phyloP scores from a whole-genome alignment of 2,113 vertebrate genomes.

The Spizaetus ornatus region DNA sequence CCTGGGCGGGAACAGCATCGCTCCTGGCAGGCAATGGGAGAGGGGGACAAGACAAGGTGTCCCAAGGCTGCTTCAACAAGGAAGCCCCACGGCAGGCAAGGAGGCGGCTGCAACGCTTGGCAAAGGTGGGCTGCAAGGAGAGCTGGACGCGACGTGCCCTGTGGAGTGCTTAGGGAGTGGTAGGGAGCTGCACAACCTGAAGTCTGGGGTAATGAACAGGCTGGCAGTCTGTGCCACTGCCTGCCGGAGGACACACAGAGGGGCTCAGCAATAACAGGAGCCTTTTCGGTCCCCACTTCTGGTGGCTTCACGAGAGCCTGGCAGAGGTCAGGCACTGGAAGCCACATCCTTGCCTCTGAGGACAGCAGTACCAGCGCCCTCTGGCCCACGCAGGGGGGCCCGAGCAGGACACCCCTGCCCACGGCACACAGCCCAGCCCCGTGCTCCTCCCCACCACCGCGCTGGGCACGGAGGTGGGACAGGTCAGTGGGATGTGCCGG shows the following conservation, averaged over 20 bases:
- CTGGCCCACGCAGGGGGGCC: fast-evolving
- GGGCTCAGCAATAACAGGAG: neutral
- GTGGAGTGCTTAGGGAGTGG: fast-evolving
- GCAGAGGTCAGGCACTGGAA: neutral
- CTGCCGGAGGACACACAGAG: neutral
- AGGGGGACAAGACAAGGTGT: neutral
- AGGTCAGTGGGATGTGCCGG: neutral
- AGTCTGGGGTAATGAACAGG: neutral
- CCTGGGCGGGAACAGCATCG: neutral
- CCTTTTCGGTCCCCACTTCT: neutral
- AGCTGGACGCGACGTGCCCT: neutral
- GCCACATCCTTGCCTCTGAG: neutral
- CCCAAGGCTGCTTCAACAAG: neutral
- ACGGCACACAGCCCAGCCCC: neutral
- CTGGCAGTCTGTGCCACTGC: neutral
- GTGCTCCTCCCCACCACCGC: neutral
- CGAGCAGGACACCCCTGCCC: neutral
- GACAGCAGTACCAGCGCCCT: neutral
- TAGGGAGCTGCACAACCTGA: neutral
- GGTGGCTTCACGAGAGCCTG: neutral
- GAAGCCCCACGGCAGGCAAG: neutral
- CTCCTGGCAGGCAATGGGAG: neutral
- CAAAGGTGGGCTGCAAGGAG: neutral
- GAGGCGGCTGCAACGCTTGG: neutral
- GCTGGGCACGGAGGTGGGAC: neutral